A percentile compares a stretch with the other conserved stretches of the same genome.
These are phyloP conservation scores for Cepaea nemoralis DNA, from an alignment of 1,140 invertebrate species.

Conservation along the genomic window DNA sequence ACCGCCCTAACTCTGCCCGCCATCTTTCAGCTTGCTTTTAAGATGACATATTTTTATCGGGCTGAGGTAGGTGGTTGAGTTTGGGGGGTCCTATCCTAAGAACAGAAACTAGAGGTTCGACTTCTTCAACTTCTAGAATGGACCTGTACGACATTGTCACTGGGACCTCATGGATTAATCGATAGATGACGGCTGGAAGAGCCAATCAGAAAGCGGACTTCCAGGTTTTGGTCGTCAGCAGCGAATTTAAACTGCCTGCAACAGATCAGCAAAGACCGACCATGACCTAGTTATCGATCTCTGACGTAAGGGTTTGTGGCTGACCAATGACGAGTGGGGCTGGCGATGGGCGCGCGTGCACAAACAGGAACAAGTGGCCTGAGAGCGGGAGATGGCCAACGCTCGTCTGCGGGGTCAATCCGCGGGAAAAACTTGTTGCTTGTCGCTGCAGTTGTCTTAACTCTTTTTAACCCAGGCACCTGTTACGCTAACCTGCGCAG, in stretches of 20 bases:
- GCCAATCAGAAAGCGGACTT: background rate
- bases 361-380: background rate
- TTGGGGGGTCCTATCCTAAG: too few relatives aligned
- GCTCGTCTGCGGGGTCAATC: background rate
- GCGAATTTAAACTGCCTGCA: background rate
- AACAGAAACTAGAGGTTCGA: too few relatives aligned
- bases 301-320: background rate
- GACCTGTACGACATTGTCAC: background rate
- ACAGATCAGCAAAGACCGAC: slow-evolving; percentile 2
- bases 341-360: background rate
- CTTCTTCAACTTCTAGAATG: background rate
- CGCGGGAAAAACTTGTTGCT: too few relatives aligned
- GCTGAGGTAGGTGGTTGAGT: too few relatives aligned
- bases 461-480: too few relatives aligned
- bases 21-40: too few relatives aligned
- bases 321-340: background rate
- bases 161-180: background rate
- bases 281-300: slow-evolving; percentile 13
- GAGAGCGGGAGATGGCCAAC: background rate
- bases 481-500: too few relatives aligned
- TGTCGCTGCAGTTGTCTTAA: too few relatives aligned
- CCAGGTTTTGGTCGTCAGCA: background rate
- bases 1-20: too few relatives aligned
- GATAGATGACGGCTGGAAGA: background rate
- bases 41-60: too few relatives aligned